Evolutionary conservation across 2,797 vertebrate genomes (phyloP), one percentile per base, ranked within the genome.

Genomic region (Danio choprae): DNA sequence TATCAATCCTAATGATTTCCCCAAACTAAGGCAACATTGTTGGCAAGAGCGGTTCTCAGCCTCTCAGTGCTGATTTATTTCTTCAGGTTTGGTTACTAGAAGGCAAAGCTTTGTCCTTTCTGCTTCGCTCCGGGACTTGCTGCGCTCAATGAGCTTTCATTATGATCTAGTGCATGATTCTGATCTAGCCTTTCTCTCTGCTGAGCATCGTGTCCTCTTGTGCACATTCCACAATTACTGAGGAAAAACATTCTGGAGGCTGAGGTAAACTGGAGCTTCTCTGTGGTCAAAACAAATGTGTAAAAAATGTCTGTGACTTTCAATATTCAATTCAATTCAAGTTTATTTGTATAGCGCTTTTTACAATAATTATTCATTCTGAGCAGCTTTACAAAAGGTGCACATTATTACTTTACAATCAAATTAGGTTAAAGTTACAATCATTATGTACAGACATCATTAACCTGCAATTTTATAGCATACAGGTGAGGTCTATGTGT

Each of bases 1-100:
- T 74, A 74, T 62, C 40, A 29, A 53, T 22, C 18, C 20, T 46
- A 44, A 59, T 58, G 16, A 48, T 60, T 62, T 62, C n/a, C n/a
- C 29, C 48, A 44, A 50, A 74, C 58, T 51, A 51, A 74, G 58
- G 44, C 58, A 63, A 74, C 58, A 74, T 74, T 74, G 58, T 74
- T 48, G 16, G 43, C 20, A 13, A 74, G 10, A 60, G 55, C 20
- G 4, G 22, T 18, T 62, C 58, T 62, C 58, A 50, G 72, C 36
- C 29, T 48, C 55, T 73, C 43, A 48, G 40, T 5, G 36, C 15
- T 40, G 41, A 72, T 74, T 62, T 74, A 18, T 13, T 36, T 46
- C 3, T 70, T 11, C 20, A 59, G 43, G 2, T 7, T 13, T 38
- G 7, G 16, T 38, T 60, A 36, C 22, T 74, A 62, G 58, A 74